Percentiles rank a stretch among this genome's conserved stretches.
Conservation (phyloP, 2,113 vertebrate genomes). For the Colossoma macropomum region DNA sequence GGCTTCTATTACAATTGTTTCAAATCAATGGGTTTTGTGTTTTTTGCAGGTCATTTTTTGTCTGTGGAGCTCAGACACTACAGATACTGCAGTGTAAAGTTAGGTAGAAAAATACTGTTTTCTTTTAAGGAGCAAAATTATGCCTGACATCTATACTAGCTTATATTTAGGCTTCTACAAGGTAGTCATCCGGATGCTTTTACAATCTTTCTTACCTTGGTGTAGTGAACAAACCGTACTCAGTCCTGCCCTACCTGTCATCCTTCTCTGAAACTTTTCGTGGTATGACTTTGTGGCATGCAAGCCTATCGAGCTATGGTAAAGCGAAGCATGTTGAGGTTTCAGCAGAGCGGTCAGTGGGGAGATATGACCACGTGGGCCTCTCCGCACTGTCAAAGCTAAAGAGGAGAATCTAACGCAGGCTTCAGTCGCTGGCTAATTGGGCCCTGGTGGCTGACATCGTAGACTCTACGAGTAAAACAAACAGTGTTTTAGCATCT, state of each 20-base stretch:
- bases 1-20: background rate
- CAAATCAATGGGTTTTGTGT: background rate
- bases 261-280: background rate
- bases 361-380: constrained; percentile 58
- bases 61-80: background rate
- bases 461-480: constrained; percentile 76
- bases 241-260: background rate
- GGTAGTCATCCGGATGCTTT: background rate
- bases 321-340: constrained; percentile 31
- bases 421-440: constrained; percentile 77
- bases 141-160: background rate
- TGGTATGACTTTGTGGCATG: background rate
- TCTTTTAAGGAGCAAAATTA: background rate
- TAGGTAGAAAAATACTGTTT: background rate
- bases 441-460: constrained; percentile 79
- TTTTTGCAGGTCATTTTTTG: background rate
- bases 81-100: background rate
- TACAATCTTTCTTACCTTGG: no score
- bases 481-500: constrained; percentile 78
- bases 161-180: no score
- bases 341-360: constrained; percentile 60
- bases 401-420: constrained; percentile 66
- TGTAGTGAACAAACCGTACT: background rate
- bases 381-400: constrained; percentile 68
- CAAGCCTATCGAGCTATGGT: constrained; percentile 55